Evolutionary conservation across 2,113 vertebrate genomes (phyloP).

Genomic region (Hipposideros armiger): DNA sequence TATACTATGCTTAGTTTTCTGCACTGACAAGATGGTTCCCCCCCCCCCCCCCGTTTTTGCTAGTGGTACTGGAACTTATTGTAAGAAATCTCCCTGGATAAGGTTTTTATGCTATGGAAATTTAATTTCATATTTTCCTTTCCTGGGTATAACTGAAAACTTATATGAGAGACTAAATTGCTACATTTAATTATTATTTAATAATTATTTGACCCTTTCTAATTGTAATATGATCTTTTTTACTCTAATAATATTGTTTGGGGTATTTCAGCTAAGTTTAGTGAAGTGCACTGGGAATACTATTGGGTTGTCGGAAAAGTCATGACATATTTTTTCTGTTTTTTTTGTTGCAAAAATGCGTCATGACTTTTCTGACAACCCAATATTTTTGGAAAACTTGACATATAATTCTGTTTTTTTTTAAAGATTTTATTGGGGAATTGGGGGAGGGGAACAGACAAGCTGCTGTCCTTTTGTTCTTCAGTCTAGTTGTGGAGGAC

Average conservation of each 20-base stretch:
- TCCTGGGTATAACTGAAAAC: slow-evolving; percentile 24
- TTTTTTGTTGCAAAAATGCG: too few relatives aligned
- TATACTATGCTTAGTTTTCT: slow-evolving; percentile 29
- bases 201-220: slow-evolving; percentile 42
- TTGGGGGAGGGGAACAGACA: too few relatives aligned
- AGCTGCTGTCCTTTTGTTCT: too few relatives aligned
- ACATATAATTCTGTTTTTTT: too few relatives aligned
- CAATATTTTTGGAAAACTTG: too few relatives aligned
- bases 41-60: background rate
- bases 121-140: slow-evolving; percentile 15
- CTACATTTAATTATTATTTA: slow-evolving; percentile 38
- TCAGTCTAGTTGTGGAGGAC: too few relatives aligned
- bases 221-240: slow-evolving; percentile 34
- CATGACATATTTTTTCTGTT: too few relatives aligned
- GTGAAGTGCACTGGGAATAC: slow-evolving; percentile 6
- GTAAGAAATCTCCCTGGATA: background rate
- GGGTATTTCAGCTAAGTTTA: slow-evolving; percentile 21
- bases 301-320: slow-evolving; percentile 18
- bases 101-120: slow-evolving; percentile 28
- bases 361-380: too few relatives aligned
- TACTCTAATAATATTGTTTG: slow-evolving; percentile 11
- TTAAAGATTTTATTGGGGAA: too few relatives aligned
- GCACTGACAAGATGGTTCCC: background rate
- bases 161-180: background rate
- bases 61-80: background rate